These are phyloP conservation scores for Atta cephalotes DNA, from an alignment of 1,140 invertebrate genomes.

Conservation along the genomic window DNA sequence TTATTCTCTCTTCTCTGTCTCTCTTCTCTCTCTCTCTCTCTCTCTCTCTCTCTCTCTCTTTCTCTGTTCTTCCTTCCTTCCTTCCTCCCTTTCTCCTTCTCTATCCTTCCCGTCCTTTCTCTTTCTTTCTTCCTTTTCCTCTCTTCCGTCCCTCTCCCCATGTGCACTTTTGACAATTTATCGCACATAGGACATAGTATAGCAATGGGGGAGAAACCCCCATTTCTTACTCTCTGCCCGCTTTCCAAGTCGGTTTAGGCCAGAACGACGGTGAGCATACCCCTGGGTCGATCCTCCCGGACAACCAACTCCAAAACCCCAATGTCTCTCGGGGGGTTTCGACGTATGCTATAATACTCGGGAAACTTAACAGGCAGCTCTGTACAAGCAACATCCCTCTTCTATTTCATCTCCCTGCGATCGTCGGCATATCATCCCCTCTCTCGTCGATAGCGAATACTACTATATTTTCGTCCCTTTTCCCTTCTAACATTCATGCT, in stretches of 20 bases:
- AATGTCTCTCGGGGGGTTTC: constrained; percentile 69
- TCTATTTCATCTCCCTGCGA: constrained; percentile 17
- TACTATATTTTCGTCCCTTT: constrained; percentile 4
- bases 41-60: background rate
- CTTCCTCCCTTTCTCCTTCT: background rate
- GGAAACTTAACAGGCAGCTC: constrained; percentile 74
- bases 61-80: background rate
- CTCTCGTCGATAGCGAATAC: background rate
- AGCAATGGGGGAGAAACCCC: background rate
- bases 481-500: constrained; percentile 4
- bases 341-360: constrained; percentile 64
- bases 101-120: too few species aligned
- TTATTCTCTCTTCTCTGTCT: too few species aligned
- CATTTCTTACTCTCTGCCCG: background rate
- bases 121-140: background rate
- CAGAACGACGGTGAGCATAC: constrained; percentile 55
- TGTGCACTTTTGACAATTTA: constrained; percentile 65
- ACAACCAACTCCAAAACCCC: constrained; percentile 67
- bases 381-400: constrained; percentile 60
- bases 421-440: background rate
- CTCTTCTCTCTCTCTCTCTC: too few species aligned
- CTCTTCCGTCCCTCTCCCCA: background rate
- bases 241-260: constrained; percentile 61
- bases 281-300: constrained; percentile 69
- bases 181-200: constrained; percentile 21